Evolutionary conservation across 2,888 invertebrate genomes (phyloP), one percentile per base, ranked within the genome.

Genomic region (Unio delphinus): DNA sequence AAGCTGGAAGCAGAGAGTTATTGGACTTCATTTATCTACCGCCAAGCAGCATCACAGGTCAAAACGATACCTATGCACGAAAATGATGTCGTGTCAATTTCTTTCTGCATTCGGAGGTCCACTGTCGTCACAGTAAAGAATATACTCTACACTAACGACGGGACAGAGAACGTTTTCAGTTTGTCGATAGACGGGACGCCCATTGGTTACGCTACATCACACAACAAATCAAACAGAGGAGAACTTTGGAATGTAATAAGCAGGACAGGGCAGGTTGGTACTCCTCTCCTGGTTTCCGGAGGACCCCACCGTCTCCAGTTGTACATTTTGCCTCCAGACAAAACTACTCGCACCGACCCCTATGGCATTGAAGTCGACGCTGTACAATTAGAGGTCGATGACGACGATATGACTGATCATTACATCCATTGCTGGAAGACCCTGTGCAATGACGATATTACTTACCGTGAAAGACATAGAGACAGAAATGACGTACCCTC

Each of bases 1-100:
- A 73, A 73, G 45, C 55, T 73, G 18, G 73, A 73, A 61, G 73
- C 73, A 4, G 73, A 73, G 60, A 66, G 70, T n/a, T 73, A 67
- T 30, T 69, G 62, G 65, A 73, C 64, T 54, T 64, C 64, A 30
- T 73, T 73, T 54, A 67, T 67, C 11, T 73, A 73, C 61, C 61
- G 73, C 0, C 73, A 73, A 58, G 56, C 73, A 4, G 73, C 73
- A 4, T 73, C 73, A 11, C 69, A 73, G 30, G 69, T 64, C 28
- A 73, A 73, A 55, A 73, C 73, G 23, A 67, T 69, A 5, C 65
- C 69, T 11, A 67, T 73, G 65, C 60, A 58, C 8, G 69, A 69
- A 59, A 69, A 73, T 23, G 73, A 69, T 23, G 73, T 62, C 26
- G 56, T 73, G 58, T 34, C 70, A 0, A 18, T 73, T 23, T 70